Base-by-base conservation (phyloP, 2,888 invertebrate species). In the Leuctra nigra region DNA sequence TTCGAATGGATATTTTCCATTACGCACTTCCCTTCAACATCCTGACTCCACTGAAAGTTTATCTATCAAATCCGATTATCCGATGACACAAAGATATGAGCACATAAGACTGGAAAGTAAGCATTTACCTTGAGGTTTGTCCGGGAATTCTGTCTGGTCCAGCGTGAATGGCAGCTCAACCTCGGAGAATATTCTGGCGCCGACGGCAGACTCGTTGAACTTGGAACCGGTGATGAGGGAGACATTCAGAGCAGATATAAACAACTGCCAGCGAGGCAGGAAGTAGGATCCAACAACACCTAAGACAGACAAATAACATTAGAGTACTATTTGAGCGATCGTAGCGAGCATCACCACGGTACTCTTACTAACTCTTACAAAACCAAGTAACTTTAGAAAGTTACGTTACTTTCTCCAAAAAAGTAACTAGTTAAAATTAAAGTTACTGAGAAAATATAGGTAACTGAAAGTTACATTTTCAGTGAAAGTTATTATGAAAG, bases 231-330 rank as follows among this genome's bases (percentile, higher is more conserved):
- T 71, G 0, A 66, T 61, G 22, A 88, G 69, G 0, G 83, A 77
- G 16, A 75, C 68, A 1, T 78, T 71, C 55, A 89, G 75, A 9
- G 77, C 77, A 0, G 73, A 62, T 1, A 91, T 67, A 67, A 92
- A 94, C 53, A 81, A 66, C 1, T 68, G 62, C 94, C 94, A 95
- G 59, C 94, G 77, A 0, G 86, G 86, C 55, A 72, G 74, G 67
- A 87, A 91, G 66, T 87, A 93, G 66, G 85, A 78, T 1, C 67
- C 66, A 1, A 82, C 73, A 22, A 85, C 68, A 7, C 85, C 81
- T 69, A 69, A 9, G 11, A 38, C 18, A 13, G 18, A 23, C 11
- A 14, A 14, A 55, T 20, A 36, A 53, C 11, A 20, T 35, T 46
- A 11, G 7, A 29, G 11, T 6, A 29, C 29, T 29, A 29, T 29